A percentile compares a stretch with the other conserved stretches of the same genome.
These are phyloP conservation scores for Agelastica alni DNA, from an alignment of 2,888 invertebrate species.

Conservation along the genomic window DNA sequence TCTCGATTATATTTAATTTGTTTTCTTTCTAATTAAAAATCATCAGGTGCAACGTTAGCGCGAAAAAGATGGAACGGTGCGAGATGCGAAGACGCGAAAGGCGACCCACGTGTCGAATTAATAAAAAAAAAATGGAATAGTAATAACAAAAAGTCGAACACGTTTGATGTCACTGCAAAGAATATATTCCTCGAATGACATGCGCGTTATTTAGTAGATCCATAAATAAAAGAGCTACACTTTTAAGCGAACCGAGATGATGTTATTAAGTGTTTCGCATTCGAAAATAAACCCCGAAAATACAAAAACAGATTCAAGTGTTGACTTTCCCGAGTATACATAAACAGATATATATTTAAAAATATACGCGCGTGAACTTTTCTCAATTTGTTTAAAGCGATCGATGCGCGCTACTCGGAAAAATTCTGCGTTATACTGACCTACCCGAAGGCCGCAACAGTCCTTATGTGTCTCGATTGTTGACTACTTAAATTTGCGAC, in stretches of 20 bases:
- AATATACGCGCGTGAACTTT: constrained; percentile 10
- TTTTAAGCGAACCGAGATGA: constrained; percentile 19
- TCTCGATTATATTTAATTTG: too few relatives aligned
- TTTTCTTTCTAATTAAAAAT: constrained; percentile 26
- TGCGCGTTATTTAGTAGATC: constrained; percentile 20
- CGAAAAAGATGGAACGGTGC: constrained; percentile 15
- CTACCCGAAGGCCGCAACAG: constrained; percentile 29
- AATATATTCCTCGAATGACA: constrained; percentile 13
- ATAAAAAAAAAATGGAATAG: constrained; percentile 1
- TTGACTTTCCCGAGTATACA: constrained; percentile 12
- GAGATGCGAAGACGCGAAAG: neutral
- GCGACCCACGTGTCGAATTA: neutral
- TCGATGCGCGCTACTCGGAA: constrained; percentile 10
- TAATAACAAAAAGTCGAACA: too few relatives aligned
- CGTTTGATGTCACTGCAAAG: constrained; percentile 19
- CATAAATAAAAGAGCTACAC: constrained; percentile 26
- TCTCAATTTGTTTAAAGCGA: constrained; percentile 10
- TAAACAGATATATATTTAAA: constrained; percentile 8
- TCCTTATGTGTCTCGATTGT: constrained; percentile 26
- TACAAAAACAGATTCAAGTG: constrained; percentile 19
- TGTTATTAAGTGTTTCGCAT: constrained; percentile 20
- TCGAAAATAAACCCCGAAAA: constrained; percentile 21
- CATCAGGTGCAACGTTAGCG: constrained; percentile 15
- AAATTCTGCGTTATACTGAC: constrained; percentile 28
- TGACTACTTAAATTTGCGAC: constrained; percentile 25